A percentile compares a stretch with the other conserved stretches of the same genome.
These are phyloP conservation scores for Ditylenchus weischeri DNA, from an alignment of 2,888 invertebrate species.

Conservation along the genomic window DNA sequence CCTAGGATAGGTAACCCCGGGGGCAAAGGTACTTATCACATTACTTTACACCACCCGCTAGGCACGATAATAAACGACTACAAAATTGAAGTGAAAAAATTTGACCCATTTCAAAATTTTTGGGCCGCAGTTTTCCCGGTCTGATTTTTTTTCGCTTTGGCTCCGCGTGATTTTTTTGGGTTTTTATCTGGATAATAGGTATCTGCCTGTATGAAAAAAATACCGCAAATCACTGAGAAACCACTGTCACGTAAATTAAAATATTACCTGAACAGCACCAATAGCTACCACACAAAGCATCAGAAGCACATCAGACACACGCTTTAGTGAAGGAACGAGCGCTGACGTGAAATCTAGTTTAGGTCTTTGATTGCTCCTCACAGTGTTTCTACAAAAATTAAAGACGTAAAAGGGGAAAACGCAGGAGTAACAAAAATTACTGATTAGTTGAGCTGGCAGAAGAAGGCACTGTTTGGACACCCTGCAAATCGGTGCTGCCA, in stretches of 20 bases:
- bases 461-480: not conserved
- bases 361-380: constrained; percentile 4
- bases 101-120: no score
- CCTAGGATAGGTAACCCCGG: no score
- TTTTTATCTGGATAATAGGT: no score
- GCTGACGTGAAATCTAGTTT: constrained; percentile 20
- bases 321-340: constrained; percentile 37
- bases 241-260: not conserved
- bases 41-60: no score
- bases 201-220: no score
- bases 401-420: not conserved
- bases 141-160: no score
- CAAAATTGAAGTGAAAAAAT: no score
- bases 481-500: constrained; percentile 11
- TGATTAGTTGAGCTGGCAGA: not conserved
- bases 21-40: no score
- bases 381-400: not conserved
- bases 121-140: no score
- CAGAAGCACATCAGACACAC: constrained; percentile 47
- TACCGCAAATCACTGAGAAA: no score
- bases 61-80: no score
- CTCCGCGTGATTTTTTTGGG: no score
- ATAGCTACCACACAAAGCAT: constrained; percentile 44
- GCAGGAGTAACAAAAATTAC: not conserved
- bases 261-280: constrained; percentile 43